These are phyloP conservation scores for Cololabis saira DNA, from an alignment of 2,113 vertebrate species.

Conservation along the genomic window DNA sequence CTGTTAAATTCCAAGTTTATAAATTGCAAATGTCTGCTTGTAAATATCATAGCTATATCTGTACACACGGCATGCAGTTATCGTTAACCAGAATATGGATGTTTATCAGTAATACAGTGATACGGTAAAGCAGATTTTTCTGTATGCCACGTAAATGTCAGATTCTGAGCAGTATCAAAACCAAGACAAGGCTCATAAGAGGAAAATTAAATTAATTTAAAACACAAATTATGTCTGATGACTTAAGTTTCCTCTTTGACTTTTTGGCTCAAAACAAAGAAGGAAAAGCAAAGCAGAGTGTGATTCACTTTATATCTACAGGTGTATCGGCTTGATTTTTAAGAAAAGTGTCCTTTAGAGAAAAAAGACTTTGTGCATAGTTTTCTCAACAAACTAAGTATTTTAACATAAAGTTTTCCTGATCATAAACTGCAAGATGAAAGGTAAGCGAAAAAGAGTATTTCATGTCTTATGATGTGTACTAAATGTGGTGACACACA, in stretches of 20 bases:
- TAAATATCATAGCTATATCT: too few relatives aligned
- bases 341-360: not conserved
- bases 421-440: conserved; percentile 5
- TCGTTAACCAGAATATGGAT: not conserved
- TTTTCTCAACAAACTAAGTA: too few relatives aligned
- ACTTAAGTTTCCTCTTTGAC: not conserved
- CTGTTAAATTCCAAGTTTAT: too few relatives aligned
- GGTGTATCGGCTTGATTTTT: not conserved
- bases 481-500: not conserved
- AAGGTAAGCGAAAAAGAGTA: conserved; percentile 3
- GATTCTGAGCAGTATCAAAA: not conserved
- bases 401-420: not conserved
- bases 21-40: too few relatives aligned
- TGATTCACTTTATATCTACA: not conserved
- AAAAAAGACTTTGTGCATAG: too few relatives aligned
- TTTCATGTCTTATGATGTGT: not conserved
- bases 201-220: not conserved
- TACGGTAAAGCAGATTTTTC: not conserved
- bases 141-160: not conserved
- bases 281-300: not conserved
- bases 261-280: not conserved
- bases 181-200: not conserved
- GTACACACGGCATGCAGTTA: too few relatives aligned
- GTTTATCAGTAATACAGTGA: not conserved
- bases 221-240: not conserved